These are phyloP conservation scores for Turdus rufiventris DNA, from an alignment of 2,113 vertebrate genomes.

Conservation along the genomic window DNA sequence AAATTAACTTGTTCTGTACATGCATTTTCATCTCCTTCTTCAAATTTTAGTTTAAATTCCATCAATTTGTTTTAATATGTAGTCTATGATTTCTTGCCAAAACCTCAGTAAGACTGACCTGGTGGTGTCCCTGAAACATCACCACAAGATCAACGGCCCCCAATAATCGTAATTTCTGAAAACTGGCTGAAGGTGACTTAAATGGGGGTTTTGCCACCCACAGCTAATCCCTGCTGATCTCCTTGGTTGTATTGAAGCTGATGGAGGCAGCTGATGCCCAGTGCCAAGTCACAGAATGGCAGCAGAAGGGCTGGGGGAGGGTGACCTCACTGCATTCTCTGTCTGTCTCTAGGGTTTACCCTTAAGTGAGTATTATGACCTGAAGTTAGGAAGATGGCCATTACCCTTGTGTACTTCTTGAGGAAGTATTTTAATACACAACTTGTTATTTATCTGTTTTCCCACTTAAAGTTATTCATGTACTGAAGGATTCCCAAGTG, in stretches of 20 bases:
- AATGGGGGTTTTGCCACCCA: not conserved
- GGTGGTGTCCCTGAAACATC: not conserved
- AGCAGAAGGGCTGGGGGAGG: not conserved
- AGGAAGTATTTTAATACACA: not conserved
- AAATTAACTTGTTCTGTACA: not conserved
- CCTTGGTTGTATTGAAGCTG: not conserved
- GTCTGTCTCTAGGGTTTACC: not conserved
- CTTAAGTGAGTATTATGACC: not conserved
- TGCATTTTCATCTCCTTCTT: not conserved
- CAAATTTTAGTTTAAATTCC: not conserved
- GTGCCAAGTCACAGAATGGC: not conserved
- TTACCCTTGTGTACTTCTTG: not conserved
- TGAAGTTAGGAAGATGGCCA: not conserved
- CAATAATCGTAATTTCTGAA: not conserved
- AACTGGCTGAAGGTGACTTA: not conserved
- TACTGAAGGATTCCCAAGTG: constrained; percentile 13
- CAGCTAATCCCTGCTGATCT: not conserved
- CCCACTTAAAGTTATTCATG: not conserved
- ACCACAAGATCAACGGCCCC: fast-evolving
- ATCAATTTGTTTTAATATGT: not conserved
- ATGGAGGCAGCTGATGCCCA: not conserved
- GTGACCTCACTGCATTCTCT: not conserved
- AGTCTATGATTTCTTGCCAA: not conserved
- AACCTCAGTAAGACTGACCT: not conserved
- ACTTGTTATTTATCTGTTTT: constrained; percentile 15